These are phyloP conservation scores for Novumbra hubbsi DNA, from an alignment of 2,797 vertebrate species.

Conservation along the genomic window DNA sequence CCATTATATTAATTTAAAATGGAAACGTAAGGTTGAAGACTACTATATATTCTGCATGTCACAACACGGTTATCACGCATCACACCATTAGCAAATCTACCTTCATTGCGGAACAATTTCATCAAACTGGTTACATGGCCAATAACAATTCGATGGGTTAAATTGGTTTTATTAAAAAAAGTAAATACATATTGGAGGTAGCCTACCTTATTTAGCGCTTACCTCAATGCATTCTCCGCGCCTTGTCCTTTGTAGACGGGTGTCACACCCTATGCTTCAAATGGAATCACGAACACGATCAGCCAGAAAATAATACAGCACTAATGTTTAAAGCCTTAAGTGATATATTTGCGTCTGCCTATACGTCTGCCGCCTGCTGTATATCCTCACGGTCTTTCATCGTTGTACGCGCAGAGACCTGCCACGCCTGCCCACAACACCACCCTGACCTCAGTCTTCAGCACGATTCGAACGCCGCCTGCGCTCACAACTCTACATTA, in stretches of 20 bases:
- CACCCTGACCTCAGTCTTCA: slow-evolving; percentile 11
- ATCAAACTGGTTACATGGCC: neutral
- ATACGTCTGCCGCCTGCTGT: slow-evolving; percentile 27
- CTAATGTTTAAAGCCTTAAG: neutral
- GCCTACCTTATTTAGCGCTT: slow-evolving; percentile 26
- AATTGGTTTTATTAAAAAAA: neutral
- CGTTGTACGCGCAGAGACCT: slow-evolving; percentile 60
- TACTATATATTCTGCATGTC: neutral
- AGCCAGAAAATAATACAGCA: neutral
- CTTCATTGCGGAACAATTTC: neutral
- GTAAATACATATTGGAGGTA: neutral
- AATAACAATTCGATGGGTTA: neutral
- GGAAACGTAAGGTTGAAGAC: neutral
- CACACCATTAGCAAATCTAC: neutral
- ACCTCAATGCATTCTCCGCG: slow-evolving; percentile 70
- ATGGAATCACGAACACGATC: slow-evolving; percentile 24
- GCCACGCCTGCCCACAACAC: slow-evolving; percentile 70
- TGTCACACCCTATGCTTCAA: slow-evolving; percentile 50
- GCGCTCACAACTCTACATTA: neutral
- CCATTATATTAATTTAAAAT: neutral
- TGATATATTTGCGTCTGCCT: slow-evolving; percentile 24
- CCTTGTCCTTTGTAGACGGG: slow-evolving; percentile 50
- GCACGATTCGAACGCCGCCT: neutral
- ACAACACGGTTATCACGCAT: neutral
- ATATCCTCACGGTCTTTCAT: slow-evolving; percentile 51